A percentile compares a stretch with the other conserved stretches of the same genome.
These are phyloP conservation scores for Sisyra terminalis DNA, from an alignment of 2,888 invertebrate genomes.

Conservation along the genomic window DNA sequence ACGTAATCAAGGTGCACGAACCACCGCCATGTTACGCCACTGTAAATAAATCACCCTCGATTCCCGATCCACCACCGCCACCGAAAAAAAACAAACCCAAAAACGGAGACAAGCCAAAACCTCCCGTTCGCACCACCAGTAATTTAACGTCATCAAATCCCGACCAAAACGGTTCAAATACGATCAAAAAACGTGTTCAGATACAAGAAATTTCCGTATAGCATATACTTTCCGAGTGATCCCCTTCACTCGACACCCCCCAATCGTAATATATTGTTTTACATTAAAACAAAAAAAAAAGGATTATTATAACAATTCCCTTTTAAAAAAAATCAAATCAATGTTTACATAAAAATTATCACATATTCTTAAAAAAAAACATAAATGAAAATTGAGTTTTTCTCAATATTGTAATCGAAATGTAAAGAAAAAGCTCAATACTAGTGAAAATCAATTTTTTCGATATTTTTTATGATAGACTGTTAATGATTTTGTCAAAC, in stretches of 20 bases:
- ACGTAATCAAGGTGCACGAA: slow-evolving; percentile 20
- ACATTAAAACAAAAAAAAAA: neutral
- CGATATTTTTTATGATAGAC: too few species aligned
- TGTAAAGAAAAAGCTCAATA: too few species aligned
- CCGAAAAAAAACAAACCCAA: slow-evolving; percentile 20
- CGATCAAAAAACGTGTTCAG: slow-evolving; percentile 61
- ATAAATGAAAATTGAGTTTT: too few species aligned
- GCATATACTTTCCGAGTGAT: slow-evolving; percentile 20
- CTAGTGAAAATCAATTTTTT: too few species aligned
- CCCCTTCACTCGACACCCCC: slow-evolving; percentile 3
- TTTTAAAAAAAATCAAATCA: too few species aligned
- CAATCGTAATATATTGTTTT: slow-evolving; percentile 1
- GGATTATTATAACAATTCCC: too few species aligned
- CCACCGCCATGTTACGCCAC: slow-evolving; percentile 35
- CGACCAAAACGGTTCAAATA: slow-evolving; percentile 17
- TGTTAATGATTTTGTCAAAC: too few species aligned
- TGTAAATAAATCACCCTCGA: slow-evolving; percentile 22
- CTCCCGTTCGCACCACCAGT: slow-evolving; percentile 25
- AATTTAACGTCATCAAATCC: slow-evolving; percentile 25
- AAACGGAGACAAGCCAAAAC: slow-evolving; percentile 23
- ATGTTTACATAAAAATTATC: too few species aligned
- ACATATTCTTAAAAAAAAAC: too few species aligned
- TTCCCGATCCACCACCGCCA: slow-evolving; percentile 18
- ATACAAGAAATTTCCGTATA: slow-evolving; percentile 70
- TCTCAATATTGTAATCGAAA: too few species aligned